Conservation (phyloP, 2,888 invertebrate species). For the Caenorhabditis sp. region DNA sequence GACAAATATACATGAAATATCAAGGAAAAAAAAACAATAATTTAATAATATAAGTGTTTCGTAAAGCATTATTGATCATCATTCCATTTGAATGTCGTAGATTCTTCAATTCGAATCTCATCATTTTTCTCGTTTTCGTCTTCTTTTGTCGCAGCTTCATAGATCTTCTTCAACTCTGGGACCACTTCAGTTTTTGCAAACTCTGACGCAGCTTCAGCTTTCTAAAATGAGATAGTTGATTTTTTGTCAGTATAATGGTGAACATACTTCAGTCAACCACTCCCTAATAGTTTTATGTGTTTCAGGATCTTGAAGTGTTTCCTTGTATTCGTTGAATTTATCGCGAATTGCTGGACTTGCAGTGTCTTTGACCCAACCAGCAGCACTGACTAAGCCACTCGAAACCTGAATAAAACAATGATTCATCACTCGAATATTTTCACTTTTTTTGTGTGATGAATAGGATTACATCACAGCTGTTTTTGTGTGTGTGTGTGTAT, state of each 20-base stretch:
- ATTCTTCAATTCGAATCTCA: not conserved
- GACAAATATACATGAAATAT: not conserved
- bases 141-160: constrained; percentile 59
- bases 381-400: constrained; percentile 39
- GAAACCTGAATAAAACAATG: not conserved
- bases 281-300: constrained; percentile 53
- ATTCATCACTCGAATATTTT: too few species aligned
- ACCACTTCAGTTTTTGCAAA: constrained; percentile 64
- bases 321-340: constrained; percentile 57
- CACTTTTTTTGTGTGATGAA: too few species aligned
- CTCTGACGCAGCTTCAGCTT: constrained; percentile 57
- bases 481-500: not conserved
- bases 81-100: not conserved
- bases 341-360: constrained; percentile 49
- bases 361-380: constrained; percentile 55
- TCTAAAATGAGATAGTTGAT: constrained; percentile 36
- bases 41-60: not conserved
- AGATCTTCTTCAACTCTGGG: constrained; percentile 67
- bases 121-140: constrained; percentile 29
- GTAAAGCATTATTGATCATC: not conserved
- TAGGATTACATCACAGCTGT: constrained; percentile 3
- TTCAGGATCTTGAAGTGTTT: constrained; percentile 56
- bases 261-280: constrained; percentile 47
- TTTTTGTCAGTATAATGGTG: constrained; percentile 2
- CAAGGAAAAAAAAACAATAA: constrained; percentile 6